A percentile compares a stretch with the other conserved stretches of the same genome.
Conservation (phyloP, 2,797 vertebrate species). For the Mionectes olivaceus region DNA sequence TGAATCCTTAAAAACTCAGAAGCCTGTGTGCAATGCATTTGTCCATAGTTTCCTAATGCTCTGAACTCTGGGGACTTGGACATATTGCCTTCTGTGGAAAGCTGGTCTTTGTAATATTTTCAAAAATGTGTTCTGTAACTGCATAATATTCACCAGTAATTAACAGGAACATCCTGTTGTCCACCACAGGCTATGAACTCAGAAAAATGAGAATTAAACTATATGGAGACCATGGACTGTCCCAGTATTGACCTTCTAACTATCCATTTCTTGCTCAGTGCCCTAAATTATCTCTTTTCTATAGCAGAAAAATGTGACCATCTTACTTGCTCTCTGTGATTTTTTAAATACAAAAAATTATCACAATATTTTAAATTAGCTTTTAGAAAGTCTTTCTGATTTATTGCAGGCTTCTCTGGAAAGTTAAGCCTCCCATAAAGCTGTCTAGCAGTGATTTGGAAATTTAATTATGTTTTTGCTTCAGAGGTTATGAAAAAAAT, state of each 20-base stretch:
- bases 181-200: not conserved
- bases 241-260: not conserved
- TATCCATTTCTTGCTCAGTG: not conserved
- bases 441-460: not conserved
- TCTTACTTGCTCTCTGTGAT: not conserved
- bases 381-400: conserved; percentile 5
- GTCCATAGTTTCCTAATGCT: not conserved
- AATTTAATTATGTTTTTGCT: conserved; percentile 11
- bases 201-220: not conserved
- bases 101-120: not conserved
- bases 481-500: conserved; percentile 4
- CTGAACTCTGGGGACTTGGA: not conserved
- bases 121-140: not conserved
- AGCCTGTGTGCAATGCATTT: not conserved
- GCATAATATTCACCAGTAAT: not conserved
- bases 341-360: not conserved
- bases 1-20: not conserved
- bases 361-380: not conserved
- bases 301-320: not conserved
- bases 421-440: conserved; percentile 28
- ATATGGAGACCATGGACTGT: not conserved
- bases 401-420: not conserved
- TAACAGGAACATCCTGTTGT: not conserved
- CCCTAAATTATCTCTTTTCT: not conserved
- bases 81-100: not conserved